A percentile compares a stretch with the other conserved stretches of the same genome.
Evolutionary conservation across 2,888 invertebrate genomes (phyloP).

Genomic region (Aromia moschata): DNA sequence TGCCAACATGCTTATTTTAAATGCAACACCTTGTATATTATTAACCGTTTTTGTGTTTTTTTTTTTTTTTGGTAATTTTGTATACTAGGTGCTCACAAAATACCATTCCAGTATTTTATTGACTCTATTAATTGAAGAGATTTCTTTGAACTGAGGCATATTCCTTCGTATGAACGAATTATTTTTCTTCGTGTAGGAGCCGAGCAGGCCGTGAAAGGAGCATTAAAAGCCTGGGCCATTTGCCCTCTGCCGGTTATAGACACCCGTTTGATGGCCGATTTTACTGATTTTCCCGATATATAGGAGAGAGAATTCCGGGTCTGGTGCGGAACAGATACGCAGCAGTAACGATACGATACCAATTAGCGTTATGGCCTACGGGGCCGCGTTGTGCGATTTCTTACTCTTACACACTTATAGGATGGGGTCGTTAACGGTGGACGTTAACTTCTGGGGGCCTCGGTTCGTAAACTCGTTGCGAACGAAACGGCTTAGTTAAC

Average conservation of each 20-base stretch:
- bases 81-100: no score
- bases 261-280: conserved; percentile 27
- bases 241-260: conserved; percentile 20
- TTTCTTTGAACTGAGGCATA: no score
- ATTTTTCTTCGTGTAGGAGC: no score
- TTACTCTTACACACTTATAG: conserved; percentile 28
- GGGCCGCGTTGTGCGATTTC: conserved; percentile 30
- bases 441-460: conserved; percentile 28
- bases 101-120: no score
- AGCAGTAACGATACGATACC: conserved; percentile 54
- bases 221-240: conserved; percentile 24
- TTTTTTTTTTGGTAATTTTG: no score
- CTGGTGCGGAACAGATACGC: conserved; percentile 53
- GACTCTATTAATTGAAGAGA: no score
- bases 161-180: no score
- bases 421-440: conserved; percentile 22
- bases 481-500: conserved; percentile 26
- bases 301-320: conserved; percentile 9
- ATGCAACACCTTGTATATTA: no score
- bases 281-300: conserved; percentile 26
- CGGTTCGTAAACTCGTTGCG: conserved; percentile 28
- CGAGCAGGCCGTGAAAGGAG: conserved; percentile 14
- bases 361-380: conserved; percentile 56
- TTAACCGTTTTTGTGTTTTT: no score
- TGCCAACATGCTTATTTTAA: no score